These are phyloP conservation scores for Amitus sp. DNA, from an alignment of 2,888 invertebrate genomes.

Conservation along the genomic window DNA sequence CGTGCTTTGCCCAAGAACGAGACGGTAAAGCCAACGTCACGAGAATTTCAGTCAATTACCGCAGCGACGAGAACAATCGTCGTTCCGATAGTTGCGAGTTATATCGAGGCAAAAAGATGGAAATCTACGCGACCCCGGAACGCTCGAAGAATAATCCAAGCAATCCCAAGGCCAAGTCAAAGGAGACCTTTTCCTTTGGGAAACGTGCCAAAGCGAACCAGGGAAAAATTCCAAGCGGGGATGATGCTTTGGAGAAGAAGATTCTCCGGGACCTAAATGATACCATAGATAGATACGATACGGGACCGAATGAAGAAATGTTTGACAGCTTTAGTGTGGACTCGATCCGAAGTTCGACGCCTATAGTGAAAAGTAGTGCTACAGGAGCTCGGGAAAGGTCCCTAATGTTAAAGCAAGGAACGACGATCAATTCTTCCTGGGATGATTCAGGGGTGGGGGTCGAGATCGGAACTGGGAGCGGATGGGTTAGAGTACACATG, in stretches of 20 bases:
- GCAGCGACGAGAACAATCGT: slow-evolving; percentile 17
- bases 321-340: slow-evolving; percentile 51
- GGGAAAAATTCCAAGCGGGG: slow-evolving; percentile 14
- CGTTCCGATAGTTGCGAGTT: slow-evolving; percentile 31
- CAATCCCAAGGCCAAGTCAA: neutral
- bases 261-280: slow-evolving; percentile 57
- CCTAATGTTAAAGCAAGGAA: slow-evolving; percentile 12
- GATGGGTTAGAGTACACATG: slow-evolving; percentile 74
- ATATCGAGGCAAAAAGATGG: slow-evolving; percentile 27
- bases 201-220: neutral
- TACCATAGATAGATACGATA: slow-evolving; percentile 58
- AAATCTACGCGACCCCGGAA: slow-evolving; percentile 22
- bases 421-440: slow-evolving; percentile 59
- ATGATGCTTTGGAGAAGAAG: slow-evolving; percentile 41
- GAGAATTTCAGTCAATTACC: slow-evolving; percentile 28
- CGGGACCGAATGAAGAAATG: slow-evolving; percentile 39
- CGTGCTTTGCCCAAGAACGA: slow-evolving; percentile 40
- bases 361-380: slow-evolving; percentile 30
- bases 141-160: slow-evolving; percentile 6
- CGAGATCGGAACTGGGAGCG: slow-evolving; percentile 68
- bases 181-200: neutral
- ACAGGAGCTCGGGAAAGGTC: slow-evolving; percentile 9
- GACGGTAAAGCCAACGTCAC: slow-evolving; percentile 18
- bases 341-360: slow-evolving; percentile 50
- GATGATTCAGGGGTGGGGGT: slow-evolving; percentile 67